Evolutionary conservation across 2,113 vertebrate genomes (phyloP).

Genomic region (Laticauda colubrina): DNA sequence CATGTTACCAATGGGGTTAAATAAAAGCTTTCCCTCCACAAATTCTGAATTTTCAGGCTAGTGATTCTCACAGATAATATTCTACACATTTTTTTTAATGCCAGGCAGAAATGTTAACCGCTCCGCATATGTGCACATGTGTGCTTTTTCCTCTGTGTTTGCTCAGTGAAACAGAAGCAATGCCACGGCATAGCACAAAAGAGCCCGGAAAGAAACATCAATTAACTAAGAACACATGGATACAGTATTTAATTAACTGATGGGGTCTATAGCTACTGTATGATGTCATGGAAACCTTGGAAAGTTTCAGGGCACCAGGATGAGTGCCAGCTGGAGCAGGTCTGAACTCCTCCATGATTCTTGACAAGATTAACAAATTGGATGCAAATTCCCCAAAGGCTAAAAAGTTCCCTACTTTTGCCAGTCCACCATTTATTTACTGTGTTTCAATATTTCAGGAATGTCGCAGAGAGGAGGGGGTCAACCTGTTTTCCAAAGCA

Average conservation of each 20-base stretch:
- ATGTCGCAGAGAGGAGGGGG: too few species aligned
- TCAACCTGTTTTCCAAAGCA: too few species aligned
- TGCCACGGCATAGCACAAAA: conserved; percentile 91
- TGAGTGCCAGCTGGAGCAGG: conserved; percentile 38
- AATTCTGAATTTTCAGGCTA: background rate
- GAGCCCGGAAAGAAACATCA: conserved; percentile 90
- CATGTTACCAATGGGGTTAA: too few species aligned
- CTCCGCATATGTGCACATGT: conserved; percentile 29
- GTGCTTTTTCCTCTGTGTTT: conserved; percentile 84
- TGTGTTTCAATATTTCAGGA: too few species aligned
- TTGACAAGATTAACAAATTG: background rate
- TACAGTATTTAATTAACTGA: conserved; percentile 75
- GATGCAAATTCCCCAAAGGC: background rate
- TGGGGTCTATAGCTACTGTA: conserved; percentile 62
- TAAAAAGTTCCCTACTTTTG: background rate
- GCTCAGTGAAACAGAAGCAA: conserved; percentile 89
- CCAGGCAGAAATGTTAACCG: conserved; percentile 73
- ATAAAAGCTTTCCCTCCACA: background rate
- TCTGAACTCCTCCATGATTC: background rate
- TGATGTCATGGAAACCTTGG: conserved; percentile 68
- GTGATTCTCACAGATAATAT: background rate
- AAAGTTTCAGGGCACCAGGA: conserved; percentile 47
- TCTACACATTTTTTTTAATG: background rate
- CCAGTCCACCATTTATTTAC: background rate
- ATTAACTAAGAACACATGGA: conserved; percentile 86